These are phyloP conservation scores for Calliopum simillimum DNA, from an alignment of 2,888 invertebrate genomes.

Conservation along the genomic window DNA sequence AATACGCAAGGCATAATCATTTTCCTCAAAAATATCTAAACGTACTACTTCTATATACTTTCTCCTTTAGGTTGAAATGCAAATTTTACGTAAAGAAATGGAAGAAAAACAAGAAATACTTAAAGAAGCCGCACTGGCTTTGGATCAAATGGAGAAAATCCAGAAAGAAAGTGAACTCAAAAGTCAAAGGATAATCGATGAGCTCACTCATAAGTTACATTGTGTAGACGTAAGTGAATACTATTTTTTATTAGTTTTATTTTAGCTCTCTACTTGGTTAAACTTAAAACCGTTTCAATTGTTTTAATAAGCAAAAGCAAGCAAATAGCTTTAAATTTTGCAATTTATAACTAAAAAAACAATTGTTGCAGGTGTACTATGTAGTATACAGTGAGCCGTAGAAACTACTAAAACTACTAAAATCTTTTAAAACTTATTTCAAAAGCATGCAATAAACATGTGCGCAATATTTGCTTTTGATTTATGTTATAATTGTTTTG, in stretches of 20 bases:
- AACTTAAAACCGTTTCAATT: too few species aligned
- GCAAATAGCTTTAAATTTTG: neutral
- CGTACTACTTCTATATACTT: neutral
- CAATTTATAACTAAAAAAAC: neutral
- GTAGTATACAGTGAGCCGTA: too few species aligned
- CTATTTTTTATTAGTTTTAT: neutral
- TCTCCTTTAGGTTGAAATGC: slow-evolving; percentile 76
- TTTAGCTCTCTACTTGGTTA: neutral
- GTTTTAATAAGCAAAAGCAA: neutral
- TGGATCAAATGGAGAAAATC: slow-evolving; percentile 79
- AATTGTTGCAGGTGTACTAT: too few species aligned
- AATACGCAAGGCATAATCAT: neutral
- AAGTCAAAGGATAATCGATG: slow-evolving; percentile 61
- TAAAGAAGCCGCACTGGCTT: slow-evolving; percentile 85
- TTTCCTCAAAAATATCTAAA: too few species aligned
- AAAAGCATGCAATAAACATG: too few species aligned
- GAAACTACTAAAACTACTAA: too few species aligned
- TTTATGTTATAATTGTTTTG: too few species aligned
- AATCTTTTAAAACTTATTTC: too few species aligned
- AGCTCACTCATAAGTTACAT: slow-evolving; percentile 63
- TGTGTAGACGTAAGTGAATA: slow-evolving; percentile 56
- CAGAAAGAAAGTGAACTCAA: slow-evolving; percentile 68
- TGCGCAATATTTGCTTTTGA: too few species aligned
- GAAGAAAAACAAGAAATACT: slow-evolving; percentile 86
- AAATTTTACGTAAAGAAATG: slow-evolving; percentile 80